Evolutionary conservation across 2,113 vertebrate species (phyloP), one percentile per base, ranked within the genome.

Genomic region (Phyllostomus discolor): DNA sequence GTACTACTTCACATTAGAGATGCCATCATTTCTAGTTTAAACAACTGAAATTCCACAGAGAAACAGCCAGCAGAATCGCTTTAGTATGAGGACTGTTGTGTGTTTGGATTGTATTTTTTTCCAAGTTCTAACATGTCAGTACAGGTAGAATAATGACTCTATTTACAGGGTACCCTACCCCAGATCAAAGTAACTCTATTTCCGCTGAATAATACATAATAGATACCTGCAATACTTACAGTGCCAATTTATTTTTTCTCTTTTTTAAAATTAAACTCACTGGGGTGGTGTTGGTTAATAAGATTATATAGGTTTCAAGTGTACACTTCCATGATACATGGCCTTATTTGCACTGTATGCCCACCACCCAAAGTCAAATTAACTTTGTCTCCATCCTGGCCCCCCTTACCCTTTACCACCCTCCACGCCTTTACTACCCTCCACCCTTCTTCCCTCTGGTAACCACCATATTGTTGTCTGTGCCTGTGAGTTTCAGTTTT

Each of bases 121-220:
- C 31, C 62, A 91, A 19, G 73, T 96, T 80, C 35, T 95, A 97
- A 73, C 97, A 98, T 87, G 95, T 96, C 92, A 96, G 97, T 96
- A 92, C 95, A 98, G 81, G 97, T 81, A 93, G 96, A 96, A 90
- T 19, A 91, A 96, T 90, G 46, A 91, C 67, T 89, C 72, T 88
- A 31, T 95, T 96, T 93, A 35, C 50, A 91, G 97, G 83, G 75
- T 54, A 66, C 97, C 75, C 54, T 54, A 20, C 67, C 96, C 94
- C 96, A 97, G 98, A 97, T 96, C 92, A 75, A 97, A 97, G 31
- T 82, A 80, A 70, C 69, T 98, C 93, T 88, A 91, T 80, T 90
- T 46, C 95, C 97, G 94, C 7, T 22, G 16, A 52, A 76, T 90
- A 78, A 64, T 95, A 90, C 54, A 87, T 97, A 93, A 89, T 83